Evolutionary conservation across 2,797 vertebrate genomes (phyloP), one percentile per base, ranked within the genome.

Genomic region (Tragelaphus oryx): DNA sequence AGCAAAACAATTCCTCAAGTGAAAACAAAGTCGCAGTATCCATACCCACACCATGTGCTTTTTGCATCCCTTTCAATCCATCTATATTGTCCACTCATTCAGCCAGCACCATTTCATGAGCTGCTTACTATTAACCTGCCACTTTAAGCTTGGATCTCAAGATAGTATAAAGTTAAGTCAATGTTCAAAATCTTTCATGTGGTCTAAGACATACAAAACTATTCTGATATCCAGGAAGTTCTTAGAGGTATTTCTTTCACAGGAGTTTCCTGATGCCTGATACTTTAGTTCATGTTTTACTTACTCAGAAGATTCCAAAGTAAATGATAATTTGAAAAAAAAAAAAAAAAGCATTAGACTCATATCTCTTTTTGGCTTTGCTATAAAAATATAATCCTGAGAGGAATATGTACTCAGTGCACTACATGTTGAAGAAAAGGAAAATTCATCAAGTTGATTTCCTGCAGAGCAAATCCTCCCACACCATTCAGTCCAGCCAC

Each of bases 341-440:
- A 33, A 33, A 28, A 22, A 41, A 14, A 84, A 33, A 55, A 48
- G 5, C 37, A 62, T 90, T 95, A 59, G 30, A 87, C 8, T 91
- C 52, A 41, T 75, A 60, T 14, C 3, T 81, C 41, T 93, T 91
- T 89, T 91, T 82, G 14, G 57, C 30, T 89, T 96, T 96, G 18
- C 76, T 91, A 24, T 91, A 91, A 93, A 96, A 84, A 87, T 54
- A 97, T 89, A 97, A 94, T 93, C 59, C 57, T 83, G 54, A 75
- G 44, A 93, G 68, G 44, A 95, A 57, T 81, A 87, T 82, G 22
- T 68, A 37, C 57, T 95, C 85, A 76, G 75, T 94, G 54, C 68
- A 75, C 18, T 55, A 91, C 83, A 48, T 55, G n/a, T 20, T 86
- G 78, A 87, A 71, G 59, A 90, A 92, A 96, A 90, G 18, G 8